Percentiles rank a stretch among this genome's conserved stretches.
Evolutionary conservation across 2,888 invertebrate species (phyloP).

Genomic region (Unio delphinus): DNA sequence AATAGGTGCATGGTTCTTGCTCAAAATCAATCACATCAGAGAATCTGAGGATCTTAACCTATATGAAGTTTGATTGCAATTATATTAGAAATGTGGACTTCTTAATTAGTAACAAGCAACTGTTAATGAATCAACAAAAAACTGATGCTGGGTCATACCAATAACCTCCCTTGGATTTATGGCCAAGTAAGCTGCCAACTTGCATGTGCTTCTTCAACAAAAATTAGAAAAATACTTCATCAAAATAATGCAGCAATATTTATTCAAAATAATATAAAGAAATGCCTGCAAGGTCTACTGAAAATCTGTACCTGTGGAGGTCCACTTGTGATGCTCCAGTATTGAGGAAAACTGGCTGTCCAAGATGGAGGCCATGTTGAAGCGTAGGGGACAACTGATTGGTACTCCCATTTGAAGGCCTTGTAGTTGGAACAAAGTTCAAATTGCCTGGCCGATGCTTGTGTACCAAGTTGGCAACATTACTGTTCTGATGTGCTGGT

Average conservation of each 20-base stretch:
- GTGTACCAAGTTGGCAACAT: constrained; percentile 36
- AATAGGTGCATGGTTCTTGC: no score
- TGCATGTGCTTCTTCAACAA: no score
- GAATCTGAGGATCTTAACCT: no score
- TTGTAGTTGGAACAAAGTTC: constrained; percentile 33
- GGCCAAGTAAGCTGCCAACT: no score
- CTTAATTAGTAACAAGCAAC: no score
- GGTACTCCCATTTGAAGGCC: constrained; percentile 38
- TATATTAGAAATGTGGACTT: no score
- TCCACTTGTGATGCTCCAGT: constrained; percentile 56
- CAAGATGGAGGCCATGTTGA: constrained; percentile 49
- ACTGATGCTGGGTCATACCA: no score
- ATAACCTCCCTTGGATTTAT: no score
- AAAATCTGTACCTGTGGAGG: constrained; percentile 55
- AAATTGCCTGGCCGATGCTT: constrained; percentile 43
- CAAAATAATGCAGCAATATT: neutral
- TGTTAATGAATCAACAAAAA: no score
- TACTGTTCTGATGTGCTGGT: constrained; percentile 38
- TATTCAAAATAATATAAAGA: neutral
- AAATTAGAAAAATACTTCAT: neutral
- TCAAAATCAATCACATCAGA: no score
- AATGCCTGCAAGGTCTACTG: neutral
- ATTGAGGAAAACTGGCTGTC: constrained; percentile 62
- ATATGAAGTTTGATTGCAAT: no score
- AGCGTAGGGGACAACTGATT: constrained; percentile 62